Percentiles rank a stretch among this genome's conserved stretches.
Conservation (phyloP, 2,888 invertebrate species). For the Aleiodes testaceus region DNA sequence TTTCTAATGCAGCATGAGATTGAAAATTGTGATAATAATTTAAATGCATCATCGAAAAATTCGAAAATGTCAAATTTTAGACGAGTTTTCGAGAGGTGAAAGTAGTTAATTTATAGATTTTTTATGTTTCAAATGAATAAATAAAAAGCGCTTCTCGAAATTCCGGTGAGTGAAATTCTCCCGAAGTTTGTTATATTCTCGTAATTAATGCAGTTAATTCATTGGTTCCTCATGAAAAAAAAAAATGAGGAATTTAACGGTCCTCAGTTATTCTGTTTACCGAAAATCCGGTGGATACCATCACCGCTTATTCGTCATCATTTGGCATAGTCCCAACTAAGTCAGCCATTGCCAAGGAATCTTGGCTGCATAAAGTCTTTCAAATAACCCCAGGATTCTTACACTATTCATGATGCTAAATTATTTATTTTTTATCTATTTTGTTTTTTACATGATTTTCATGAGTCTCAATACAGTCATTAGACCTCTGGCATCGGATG, state of each 20-base stretch:
- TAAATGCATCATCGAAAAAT: neutral
- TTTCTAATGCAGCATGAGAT: no score
- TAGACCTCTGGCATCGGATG: neutral
- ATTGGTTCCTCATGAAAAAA: no score
- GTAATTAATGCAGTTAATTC: no score
- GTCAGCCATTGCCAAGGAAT: slow-evolving; percentile 65
- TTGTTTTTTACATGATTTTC: neutral
- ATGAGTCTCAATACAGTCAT: neutral
- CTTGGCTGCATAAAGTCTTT: slow-evolving; percentile 53
- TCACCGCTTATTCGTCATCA: slow-evolving; percentile 59
- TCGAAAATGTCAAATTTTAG: neutral
- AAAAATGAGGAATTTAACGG: slow-evolving; percentile 2
- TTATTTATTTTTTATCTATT: neutral
- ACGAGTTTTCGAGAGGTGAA: neutral
- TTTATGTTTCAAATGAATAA: slow-evolving; percentile 15
- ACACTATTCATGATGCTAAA: slow-evolving; percentile 10
- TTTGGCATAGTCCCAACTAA: slow-evolving; percentile 64
- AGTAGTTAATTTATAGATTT: neutral
- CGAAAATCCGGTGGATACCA: slow-evolving; percentile 26
- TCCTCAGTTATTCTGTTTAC: slow-evolving; percentile 45
- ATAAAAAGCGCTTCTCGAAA: no score
- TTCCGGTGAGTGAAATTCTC: no score
- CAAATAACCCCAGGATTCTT: slow-evolving; percentile 49
- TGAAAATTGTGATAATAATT: neutral
- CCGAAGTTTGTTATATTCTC: no score